Base-by-base conservation (phyloP, 2,888 invertebrate genomes). In the Tachystola acroxantha region DNA sequence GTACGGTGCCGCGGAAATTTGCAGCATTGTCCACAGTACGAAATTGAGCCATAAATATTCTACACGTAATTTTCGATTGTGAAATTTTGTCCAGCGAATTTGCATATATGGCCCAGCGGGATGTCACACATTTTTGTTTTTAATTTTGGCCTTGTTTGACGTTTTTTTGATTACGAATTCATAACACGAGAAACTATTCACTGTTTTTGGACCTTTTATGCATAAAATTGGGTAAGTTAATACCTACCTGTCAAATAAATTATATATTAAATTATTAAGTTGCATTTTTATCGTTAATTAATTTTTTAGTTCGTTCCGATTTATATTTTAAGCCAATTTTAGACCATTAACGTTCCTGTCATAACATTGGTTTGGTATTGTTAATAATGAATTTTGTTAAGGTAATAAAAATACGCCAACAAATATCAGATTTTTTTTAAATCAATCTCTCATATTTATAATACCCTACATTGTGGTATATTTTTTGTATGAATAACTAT, bases 21-120 rank as follows among this genome's bases (percentile, higher is more conserved):
- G 43, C 57, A 40, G 72, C 72, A 76, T 79, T 73, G 73, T 70
- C 44, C 55, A 39, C 48, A 50, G 50, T 39, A 49, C 53, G 58
- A 72, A 80, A 85, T 84, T 82, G 74, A 85, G 81, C 72, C 69
- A 81, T 84, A 82, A 84, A 82, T 82, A 75, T 76, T 63, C 71
- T 71, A 77, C 71, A 64, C 59, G 66, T 69, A 78, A 78, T 76
- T 79, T 79, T 62, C 68, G 69, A 69, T 74, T 69, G 70, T 57
- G 64, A 59, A 67, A 67, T 66, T 67, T 65, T 55, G 58, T 36
- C 55, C 61, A 34, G 48, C 41, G 46, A 50, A 69, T 76, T 74
- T 74, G 72, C 75, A 76, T 75, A 67, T 65, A 48, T 38, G 50
- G 45, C 50, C 43, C 66, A 61, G 48, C 60, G 64, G 53, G 53